Evolutionary conservation across 2,888 invertebrate species (phyloP), one percentile per base, ranked within the genome.

Genomic region (Sarcophaga variegata): DNA sequence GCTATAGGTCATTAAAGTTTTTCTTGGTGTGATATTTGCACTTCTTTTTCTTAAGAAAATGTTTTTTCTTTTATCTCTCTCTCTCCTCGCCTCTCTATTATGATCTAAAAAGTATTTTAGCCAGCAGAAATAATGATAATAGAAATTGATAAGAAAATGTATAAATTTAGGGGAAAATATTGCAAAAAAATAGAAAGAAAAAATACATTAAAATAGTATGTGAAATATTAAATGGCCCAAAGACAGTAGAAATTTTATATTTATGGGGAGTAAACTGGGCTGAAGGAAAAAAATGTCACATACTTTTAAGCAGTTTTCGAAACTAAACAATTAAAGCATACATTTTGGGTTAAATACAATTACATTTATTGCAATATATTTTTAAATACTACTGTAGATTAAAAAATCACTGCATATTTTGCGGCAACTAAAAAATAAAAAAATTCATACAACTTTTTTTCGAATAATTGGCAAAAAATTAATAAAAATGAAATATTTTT

Each of bases 1-100:
- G 83, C 80, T 77, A 69, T 77, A 86, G 83, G 86, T 86, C 83
- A 86, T 83, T 86, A 83, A 86, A 83, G 80, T 81, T 83, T 54
- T 37, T 37, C 37, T 37, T 86, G 83, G 77, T 83, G 72, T 83
- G 72, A 86, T 22, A 86, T 78, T 78, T 84, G 47, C 8, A 74
- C 14, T 59, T 78, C 64, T 49, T 49, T 62, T 49, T 62, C n/a
- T 4, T 0, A 10, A 62, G 59, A 37, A 20, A 20, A 12, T 63
- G 47, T 67, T 70, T 66, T 20, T 20, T 49, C 11, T 59, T 6
- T 10, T 10, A 8, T 37, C 10, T 37, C 37, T 37, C 37, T 37
- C 37, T 37, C 37, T 37, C 10, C 0, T 27, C 27, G 27, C 8
- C 37, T 2, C 37, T 2, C 37, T 37, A 37, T 37, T 10, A 2